phyloP scores from a whole-genome alignment of 2,888 invertebrate species.

The Pogonocherus hispidulus region DNA sequence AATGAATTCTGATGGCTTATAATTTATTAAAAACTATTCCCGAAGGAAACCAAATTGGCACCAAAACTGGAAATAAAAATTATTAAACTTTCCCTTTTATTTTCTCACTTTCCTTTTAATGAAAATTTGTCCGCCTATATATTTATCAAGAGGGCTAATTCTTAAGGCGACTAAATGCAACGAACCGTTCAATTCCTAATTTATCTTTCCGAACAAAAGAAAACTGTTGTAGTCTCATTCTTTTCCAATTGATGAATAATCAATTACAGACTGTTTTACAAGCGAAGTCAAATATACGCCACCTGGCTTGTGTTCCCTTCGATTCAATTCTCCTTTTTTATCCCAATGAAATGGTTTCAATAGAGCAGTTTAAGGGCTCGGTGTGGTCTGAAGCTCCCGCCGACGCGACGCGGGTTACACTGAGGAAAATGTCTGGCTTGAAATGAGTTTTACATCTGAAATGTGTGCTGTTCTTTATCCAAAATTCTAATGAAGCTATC shows the following conservation, averaged over 20 bases:
- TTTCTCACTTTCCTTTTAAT: constrained; percentile 21
- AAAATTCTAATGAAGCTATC: too few relatives aligned
- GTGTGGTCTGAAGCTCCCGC: not conserved
- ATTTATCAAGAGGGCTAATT: constrained; percentile 52
- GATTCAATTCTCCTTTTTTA: constrained; percentile 57
- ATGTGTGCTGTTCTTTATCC: not conserved
- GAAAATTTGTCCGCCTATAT: constrained; percentile 19
- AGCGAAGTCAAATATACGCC: constrained; percentile 65
- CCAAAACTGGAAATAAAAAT: too few relatives aligned
- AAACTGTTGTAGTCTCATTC: constrained; percentile 63
- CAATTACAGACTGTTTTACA: constrained; percentile 69
- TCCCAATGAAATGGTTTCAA: constrained; percentile 36
- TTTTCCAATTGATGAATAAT: constrained; percentile 69
- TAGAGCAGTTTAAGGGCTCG: constrained; percentile 20
- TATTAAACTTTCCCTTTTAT: not conserved
- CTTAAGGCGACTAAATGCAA: constrained; percentile 61
- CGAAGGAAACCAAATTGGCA: not conserved
- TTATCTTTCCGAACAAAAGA: constrained; percentile 62
- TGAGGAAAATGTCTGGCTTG: not conserved
- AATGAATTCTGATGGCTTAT: too few relatives aligned
- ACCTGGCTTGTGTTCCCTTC: constrained; percentile 67
- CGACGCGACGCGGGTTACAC: not conserved
- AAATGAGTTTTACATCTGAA: not conserved
- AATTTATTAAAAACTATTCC: not conserved
- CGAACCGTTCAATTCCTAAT: constrained; percentile 68